Conservation (phyloP, 1,140 invertebrate genomes). For the Monochamus saltuarius region DNA sequence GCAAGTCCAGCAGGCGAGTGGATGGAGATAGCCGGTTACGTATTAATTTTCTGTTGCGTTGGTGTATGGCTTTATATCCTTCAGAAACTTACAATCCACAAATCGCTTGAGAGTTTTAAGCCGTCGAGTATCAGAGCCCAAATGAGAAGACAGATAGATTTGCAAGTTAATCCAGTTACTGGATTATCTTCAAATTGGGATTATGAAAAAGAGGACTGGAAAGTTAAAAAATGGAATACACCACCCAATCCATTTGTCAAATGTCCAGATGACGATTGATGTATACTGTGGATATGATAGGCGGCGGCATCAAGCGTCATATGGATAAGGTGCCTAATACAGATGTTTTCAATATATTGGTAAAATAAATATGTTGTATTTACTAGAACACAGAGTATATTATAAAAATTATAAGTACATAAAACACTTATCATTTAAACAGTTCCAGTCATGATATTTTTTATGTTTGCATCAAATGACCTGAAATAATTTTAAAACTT, state of each 20-base stretch:
- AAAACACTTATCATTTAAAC: conserved; percentile 26
- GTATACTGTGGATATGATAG: neutral
- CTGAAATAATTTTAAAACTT: conserved; percentile 52
- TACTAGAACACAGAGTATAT: too few relatives aligned
- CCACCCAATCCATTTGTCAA: conserved; percentile 38
- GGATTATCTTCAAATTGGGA: conserved; percentile 69
- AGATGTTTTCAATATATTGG: too few relatives aligned
- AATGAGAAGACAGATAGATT: conserved; percentile 73
- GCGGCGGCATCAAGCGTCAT: too few relatives aligned
- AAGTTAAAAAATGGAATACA: conserved; percentile 39
- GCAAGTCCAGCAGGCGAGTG: conserved; percentile 19
- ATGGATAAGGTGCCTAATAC: too few relatives aligned
- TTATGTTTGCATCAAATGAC: conserved; percentile 63
- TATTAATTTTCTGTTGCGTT: conserved; percentile 24
- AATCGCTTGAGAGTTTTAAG: conserved; percentile 18
- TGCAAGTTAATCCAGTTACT: conserved; percentile 73
- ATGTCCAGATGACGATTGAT: conserved; percentile 24
- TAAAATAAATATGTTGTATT: too few relatives aligned
- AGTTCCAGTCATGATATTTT: conserved; percentile 61
- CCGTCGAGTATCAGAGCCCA: conserved; percentile 58
- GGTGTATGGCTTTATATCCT: conserved; percentile 33
- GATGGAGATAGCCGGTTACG: conserved; percentile 24
- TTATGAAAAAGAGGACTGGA: conserved; percentile 67
- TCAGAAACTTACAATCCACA: conserved; percentile 14
- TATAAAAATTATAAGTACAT: neutral